phyloP scores from a whole-genome alignment of 2,888 invertebrate genomes.

The Drosophila cognata region DNA sequence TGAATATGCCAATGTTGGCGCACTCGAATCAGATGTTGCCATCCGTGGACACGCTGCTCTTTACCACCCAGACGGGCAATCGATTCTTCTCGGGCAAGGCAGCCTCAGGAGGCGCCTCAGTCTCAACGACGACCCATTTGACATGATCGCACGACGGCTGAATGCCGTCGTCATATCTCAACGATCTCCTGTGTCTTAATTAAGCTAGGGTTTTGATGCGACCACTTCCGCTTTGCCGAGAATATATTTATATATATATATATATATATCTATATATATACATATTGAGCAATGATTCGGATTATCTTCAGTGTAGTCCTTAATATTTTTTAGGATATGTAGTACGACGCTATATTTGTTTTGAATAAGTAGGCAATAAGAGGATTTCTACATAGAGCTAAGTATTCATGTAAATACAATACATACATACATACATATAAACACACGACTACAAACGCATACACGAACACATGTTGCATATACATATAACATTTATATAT shows the following conservation, averaged over 20 bases:
- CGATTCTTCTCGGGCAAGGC: constrained; percentile 69
- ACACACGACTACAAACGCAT: not conserved
- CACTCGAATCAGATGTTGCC: constrained; percentile 82
- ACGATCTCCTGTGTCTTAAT: constrained; percentile 80
- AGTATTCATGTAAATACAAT: constrained; percentile 57
- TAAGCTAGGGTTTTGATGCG: constrained; percentile 68
- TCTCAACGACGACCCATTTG: constrained; percentile 60
- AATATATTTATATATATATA: constrained; percentile 4
- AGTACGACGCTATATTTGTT: constrained; percentile 73
- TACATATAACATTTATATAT: constrained; percentile 26
- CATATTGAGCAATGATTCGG: constrained; percentile 52
- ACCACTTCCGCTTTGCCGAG: constrained; percentile 44
- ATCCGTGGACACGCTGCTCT: constrained; percentile 84
- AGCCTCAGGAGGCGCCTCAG: constrained; percentile 23
- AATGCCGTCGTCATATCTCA: constrained; percentile 57
- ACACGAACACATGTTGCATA: constrained; percentile 18
- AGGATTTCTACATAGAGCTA: constrained; percentile 63
- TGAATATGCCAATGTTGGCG: constrained; percentile 75
- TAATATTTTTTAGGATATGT: constrained; percentile 52
- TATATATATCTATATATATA: not conserved
- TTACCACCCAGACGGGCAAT: constrained; percentile 72
- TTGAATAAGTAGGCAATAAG: constrained; percentile 63
- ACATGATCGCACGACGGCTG: constrained; percentile 66
- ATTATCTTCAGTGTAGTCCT: constrained; percentile 55
- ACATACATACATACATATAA: constrained; percentile 24